Conservation (phyloP, 2,113 vertebrate genomes). For the Pangasianodon hypophthalmus region DNA sequence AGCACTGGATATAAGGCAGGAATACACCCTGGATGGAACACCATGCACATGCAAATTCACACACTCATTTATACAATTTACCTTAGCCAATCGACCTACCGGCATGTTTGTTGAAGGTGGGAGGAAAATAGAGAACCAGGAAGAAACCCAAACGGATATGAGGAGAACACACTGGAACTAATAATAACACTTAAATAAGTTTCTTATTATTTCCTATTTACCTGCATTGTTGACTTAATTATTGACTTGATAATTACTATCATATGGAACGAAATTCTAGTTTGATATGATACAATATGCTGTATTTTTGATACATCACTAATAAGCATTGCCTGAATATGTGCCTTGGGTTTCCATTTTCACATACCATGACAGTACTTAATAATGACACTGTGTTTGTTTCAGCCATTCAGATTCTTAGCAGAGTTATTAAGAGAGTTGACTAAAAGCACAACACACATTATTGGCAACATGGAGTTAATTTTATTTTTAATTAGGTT, state of each 20-base stretch:
- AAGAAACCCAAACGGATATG: not conserved
- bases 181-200: not conserved
- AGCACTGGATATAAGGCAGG: not conserved
- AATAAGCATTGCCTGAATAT: too few relatives aligned
- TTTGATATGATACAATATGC: not conserved
- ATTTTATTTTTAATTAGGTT: not conserved
- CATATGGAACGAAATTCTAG: not conserved
- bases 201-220: not conserved
- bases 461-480: not conserved
- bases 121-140: not conserved
- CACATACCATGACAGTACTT: too few relatives aligned
- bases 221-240: not conserved
- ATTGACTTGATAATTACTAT: not conserved
- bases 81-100: not conserved
- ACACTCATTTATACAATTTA: not conserved
- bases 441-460: not conserved
- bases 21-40: not conserved
- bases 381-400: too few relatives aligned
- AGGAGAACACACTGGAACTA: not conserved
- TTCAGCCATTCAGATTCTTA: too few relatives aligned
- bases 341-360: too few relatives aligned
- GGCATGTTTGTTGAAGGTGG: not conserved
- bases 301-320: too few relatives aligned
- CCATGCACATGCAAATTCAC: not conserved
- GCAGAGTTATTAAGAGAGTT: not conserved